Evolutionary conservation across 2,888 invertebrate genomes (phyloP), one percentile per base, ranked within the genome.

Genomic region (Eutolmus rufibarbis): DNA sequence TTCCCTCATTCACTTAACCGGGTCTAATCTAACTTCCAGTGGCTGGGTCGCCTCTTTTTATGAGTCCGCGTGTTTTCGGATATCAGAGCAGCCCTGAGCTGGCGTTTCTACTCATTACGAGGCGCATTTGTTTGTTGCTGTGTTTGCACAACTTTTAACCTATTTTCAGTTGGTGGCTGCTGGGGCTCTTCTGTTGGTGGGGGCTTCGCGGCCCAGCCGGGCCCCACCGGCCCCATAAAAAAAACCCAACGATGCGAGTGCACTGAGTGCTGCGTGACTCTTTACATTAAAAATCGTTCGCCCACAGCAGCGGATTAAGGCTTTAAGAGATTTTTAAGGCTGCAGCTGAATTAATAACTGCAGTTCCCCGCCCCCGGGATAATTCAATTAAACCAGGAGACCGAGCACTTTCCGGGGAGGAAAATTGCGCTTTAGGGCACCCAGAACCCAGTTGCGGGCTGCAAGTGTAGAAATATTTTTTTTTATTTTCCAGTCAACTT

Each of bases 61-160:
- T 28, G 37, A 51, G 14, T 46, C 31, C 51, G 16, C 46, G 23
- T 51, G 66, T 79, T 79, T 79, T 46, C 46, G 79, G 46, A 46
- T 79, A 79, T 51, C 79, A 56, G 12, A 79, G 66, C 12, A 12
- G 66, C 66, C 28, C 66, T 66, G 66, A 66, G 66, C 23, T 66
- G 28, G 66, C 23, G 8, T 66, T 66, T 79, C 51, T 51, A 31
- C 31, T 79, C 79, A 79, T 79, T 79, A 79, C 28, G 31, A 8
- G 23, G 79, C 51, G 12, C 16, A 28, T 79, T 79, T 46, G 46
- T 66, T 51, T 79, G 79, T 23, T 78, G 78, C 79, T 79, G 79
- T 79, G 79, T 79, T 46, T 79, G 79, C 79, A 79, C 51, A 79
- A 79, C 28, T 79, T 79, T 79, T 79, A 46, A 79, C 28, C 79